Conservation (phyloP, 2,113 vertebrate species). For the Ochotona curzoniae region DNA sequence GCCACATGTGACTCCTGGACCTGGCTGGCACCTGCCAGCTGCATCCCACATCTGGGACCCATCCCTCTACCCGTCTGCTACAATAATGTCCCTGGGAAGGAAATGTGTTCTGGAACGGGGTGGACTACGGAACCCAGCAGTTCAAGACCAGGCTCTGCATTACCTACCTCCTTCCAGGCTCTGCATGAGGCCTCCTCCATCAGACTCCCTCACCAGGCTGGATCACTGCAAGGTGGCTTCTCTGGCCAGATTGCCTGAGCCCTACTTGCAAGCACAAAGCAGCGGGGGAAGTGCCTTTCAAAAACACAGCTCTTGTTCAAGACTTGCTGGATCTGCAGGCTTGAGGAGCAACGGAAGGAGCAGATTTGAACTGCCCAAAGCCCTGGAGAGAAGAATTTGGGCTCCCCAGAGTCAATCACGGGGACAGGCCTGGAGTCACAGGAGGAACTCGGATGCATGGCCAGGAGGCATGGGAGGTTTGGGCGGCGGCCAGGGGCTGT, state of each 20-base stretch:
- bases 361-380: neutral
- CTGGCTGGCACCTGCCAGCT: neutral
- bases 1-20: neutral
- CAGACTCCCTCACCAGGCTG: neutral
- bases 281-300: neutral
- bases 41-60: neutral
- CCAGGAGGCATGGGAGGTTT: neutral
- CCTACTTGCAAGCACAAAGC: neutral
- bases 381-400: neutral
- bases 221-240: neutral
- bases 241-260: constrained; percentile 4
- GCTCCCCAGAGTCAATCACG: neutral
- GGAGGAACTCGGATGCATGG: neutral
- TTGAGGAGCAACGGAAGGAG: neutral
- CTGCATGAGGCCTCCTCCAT: neutral
- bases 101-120: neutral
- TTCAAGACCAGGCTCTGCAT: neutral
- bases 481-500: neutral
- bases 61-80: neutral
- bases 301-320: neutral
- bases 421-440: neutral
- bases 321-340: neutral
- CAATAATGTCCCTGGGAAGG: neutral
- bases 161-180: neutral
- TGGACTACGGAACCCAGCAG: neutral